Percentiles rank a stretch among this genome's conserved stretches.
Conservation (phyloP, 1,140 invertebrate species). For the Eubasilissa regina region DNA sequence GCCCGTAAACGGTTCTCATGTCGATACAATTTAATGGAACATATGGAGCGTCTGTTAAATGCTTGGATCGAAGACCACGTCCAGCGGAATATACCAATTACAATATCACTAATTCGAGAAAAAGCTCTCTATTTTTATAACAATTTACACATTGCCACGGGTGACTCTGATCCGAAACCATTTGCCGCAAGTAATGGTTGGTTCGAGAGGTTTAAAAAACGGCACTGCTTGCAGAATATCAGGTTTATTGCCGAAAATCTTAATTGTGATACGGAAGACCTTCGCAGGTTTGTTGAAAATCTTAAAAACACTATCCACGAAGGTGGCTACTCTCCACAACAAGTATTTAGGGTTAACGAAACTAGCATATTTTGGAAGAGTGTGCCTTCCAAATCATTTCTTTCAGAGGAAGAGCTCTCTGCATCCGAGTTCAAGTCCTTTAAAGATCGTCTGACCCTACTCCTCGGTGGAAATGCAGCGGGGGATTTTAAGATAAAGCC, state of each 20-base stretch:
- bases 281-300: slow-evolving; percentile 55
- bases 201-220: slow-evolving; percentile 49
- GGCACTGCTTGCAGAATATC: slow-evolving; percentile 29
- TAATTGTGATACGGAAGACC: slow-evolving; percentile 8
- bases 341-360: slow-evolving; percentile 68
- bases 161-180: slow-evolving; percentile 19
- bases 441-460: slow-evolving; percentile 66
- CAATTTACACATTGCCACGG: slow-evolving; percentile 21
- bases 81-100: slow-evolving; percentile 45
- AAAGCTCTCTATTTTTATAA: slow-evolving; percentile 49
- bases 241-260: slow-evolving; percentile 21
- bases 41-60: slow-evolving; percentile 47
- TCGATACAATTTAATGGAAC: slow-evolving; percentile 39
- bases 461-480: slow-evolving; percentile 65
- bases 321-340: slow-evolving; percentile 63
- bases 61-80: slow-evolving; percentile 48
- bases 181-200: slow-evolving; percentile 50
- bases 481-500: slow-evolving; percentile 69
- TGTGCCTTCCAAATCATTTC: slow-evolving; percentile 62
- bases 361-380: slow-evolving; percentile 66
- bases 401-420: slow-evolving; percentile 62
- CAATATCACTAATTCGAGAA: slow-evolving; percentile 18
- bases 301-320: slow-evolving; percentile 65
- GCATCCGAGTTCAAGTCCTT: slow-evolving; percentile 62
- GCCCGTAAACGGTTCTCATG: slow-evolving; percentile 4